These are phyloP conservation scores for Trichopoda pennipes DNA, from an alignment of 2,888 invertebrate species.

Conservation along the genomic window DNA sequence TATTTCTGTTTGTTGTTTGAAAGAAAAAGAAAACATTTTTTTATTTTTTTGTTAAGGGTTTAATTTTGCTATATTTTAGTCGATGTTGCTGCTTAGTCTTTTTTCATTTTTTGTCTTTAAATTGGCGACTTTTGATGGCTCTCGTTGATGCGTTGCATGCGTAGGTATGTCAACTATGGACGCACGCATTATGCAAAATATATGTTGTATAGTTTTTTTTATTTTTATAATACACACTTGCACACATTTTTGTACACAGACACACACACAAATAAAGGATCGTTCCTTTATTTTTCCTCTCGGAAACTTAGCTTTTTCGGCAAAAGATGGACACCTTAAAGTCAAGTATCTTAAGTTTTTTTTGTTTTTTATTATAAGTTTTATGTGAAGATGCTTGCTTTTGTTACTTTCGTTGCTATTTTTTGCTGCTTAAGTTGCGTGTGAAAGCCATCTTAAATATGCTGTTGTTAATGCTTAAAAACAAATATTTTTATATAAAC, in stretches of 20 bases:
- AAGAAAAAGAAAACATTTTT: no score
- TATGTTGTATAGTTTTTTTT: slow-evolving; percentile 5
- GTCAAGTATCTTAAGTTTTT: slow-evolving; percentile 60
- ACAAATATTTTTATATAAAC: slow-evolving; percentile 62
- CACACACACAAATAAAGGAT: no score
- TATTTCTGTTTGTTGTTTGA: slow-evolving; percentile 36
- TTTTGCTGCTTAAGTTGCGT: slow-evolving; percentile 66
- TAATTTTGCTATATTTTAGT: slow-evolving; percentile 47
- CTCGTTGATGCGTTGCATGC: slow-evolving; percentile 73
- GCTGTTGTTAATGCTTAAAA: slow-evolving; percentile 66
- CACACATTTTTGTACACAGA: slow-evolving; percentile 4
- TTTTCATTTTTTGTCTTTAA: slow-evolving; percentile 50
- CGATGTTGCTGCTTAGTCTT: slow-evolving; percentile 27
- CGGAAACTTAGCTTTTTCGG: slow-evolving; percentile 57
- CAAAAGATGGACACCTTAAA: slow-evolving; percentile 65
- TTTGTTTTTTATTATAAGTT: slow-evolving; percentile 22
- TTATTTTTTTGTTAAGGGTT: slow-evolving; percentile 48
- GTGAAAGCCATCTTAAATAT: slow-evolving; percentile 71
- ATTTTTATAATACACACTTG: slow-evolving; percentile 38
- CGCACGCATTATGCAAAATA: slow-evolving; percentile 76
- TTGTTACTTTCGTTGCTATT: slow-evolving; percentile 18
- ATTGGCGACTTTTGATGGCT: slow-evolving; percentile 68
- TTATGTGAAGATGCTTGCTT: slow-evolving; percentile 51
- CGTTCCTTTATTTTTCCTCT: slow-evolving; percentile 49
- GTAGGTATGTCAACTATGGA: slow-evolving; percentile 79